Conservation (phyloP, 1,140 invertebrate species). For the Leguminivora glycinivorella region DNA sequence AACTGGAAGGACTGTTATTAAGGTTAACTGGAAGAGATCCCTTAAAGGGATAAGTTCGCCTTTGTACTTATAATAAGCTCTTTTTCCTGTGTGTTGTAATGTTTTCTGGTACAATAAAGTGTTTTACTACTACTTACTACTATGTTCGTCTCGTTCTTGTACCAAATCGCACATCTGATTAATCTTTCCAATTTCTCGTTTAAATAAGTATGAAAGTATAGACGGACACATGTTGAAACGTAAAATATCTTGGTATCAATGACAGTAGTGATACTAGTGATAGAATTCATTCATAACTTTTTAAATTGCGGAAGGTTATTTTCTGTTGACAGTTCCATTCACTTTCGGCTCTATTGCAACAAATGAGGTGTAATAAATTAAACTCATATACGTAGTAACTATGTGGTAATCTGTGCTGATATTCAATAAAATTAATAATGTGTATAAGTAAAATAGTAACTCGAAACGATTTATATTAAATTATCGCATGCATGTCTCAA, state of each 20-base stretch:
- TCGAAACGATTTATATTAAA: neutral
- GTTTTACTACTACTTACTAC: too few relatives aligned
- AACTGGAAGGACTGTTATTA: too few relatives aligned
- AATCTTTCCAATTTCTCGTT: constrained; percentile 6
- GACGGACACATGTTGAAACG: constrained; percentile 5
- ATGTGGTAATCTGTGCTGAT: neutral
- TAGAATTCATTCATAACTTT: neutral
- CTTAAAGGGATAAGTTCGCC: too few relatives aligned
- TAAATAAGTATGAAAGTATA: constrained; percentile 11
- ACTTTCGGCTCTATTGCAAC: neutral
- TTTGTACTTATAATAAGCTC: too few relatives aligned
- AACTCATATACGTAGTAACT: neutral
- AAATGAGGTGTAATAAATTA: constrained; percentile 10
- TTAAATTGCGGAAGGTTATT: neutral
- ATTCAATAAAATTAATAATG: neutral
- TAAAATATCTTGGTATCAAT: constrained; percentile 1
- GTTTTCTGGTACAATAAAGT: too few relatives aligned
- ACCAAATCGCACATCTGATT: neutral
- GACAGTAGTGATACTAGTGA: neutral
- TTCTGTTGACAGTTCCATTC: neutral
- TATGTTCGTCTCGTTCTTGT: neutral
- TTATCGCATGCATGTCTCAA: neutral
- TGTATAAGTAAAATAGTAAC: neutral
- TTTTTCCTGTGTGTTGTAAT: too few relatives aligned
- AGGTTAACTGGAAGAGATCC: too few relatives aligned